Percentiles rank a stretch among this genome's conserved stretches.
Conservation (phyloP, 2,888 invertebrate species). For the Lochmaea crataegi region DNA sequence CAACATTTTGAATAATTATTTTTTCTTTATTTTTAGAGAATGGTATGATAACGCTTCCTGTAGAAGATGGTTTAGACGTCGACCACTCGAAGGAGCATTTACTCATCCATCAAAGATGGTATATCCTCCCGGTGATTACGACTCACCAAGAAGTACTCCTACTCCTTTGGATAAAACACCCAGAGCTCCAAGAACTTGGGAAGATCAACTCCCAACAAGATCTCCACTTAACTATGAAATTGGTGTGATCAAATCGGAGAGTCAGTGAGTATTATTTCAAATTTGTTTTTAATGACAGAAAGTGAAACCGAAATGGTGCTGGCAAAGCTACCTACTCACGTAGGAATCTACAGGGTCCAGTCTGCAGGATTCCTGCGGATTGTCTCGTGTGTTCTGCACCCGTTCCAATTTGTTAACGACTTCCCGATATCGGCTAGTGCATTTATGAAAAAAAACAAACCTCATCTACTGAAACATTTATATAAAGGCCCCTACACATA, state of each 20-base stretch:
- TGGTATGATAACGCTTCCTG: conserved; percentile 93
- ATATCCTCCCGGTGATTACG: conserved; percentile 86
- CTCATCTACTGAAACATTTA: too few species aligned
- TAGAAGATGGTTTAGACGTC: conserved; percentile 85
- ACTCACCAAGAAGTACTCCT: conserved; percentile 84
- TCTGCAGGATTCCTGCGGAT: too few species aligned
- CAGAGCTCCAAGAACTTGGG: conserved; percentile 71
- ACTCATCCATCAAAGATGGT: conserved; percentile 95
- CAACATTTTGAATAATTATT: conserved; percentile 1
- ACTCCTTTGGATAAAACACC: conserved; percentile 68
- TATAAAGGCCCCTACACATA: too few species aligned
- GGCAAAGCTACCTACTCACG: too few species aligned
- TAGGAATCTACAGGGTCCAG: too few species aligned
- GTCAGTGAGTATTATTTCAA: conserved; percentile 75
- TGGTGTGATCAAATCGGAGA: conserved; percentile 83
- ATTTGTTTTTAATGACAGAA: too few species aligned
- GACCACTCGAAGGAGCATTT: conserved; percentile 85
- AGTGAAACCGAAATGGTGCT: too few species aligned
- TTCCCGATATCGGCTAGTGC: too few species aligned
- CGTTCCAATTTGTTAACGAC: too few species aligned
- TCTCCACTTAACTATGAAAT: conserved; percentile 88
- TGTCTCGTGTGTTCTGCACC: too few species aligned
- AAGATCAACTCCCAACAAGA: conserved; percentile 79
- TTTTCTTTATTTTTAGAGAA: conserved; percentile 68
- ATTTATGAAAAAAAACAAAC: too few species aligned